phyloP scores from a whole-genome alignment of 1,140 invertebrate species.

The Acromyrmex echinatior region DNA sequence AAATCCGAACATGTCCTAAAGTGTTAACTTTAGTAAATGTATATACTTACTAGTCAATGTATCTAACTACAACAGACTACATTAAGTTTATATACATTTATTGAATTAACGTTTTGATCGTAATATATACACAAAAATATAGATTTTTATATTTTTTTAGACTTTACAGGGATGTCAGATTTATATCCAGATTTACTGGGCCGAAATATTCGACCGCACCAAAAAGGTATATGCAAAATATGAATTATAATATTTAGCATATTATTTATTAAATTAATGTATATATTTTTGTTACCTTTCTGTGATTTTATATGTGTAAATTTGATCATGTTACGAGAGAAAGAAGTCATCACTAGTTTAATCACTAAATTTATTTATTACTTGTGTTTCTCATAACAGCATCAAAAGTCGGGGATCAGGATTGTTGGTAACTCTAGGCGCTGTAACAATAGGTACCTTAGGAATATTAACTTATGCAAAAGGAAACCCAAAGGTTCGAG shows the following conservation, averaged over 20 bases:
- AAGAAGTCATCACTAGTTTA: not conserved
- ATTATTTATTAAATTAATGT: constrained; percentile 25
- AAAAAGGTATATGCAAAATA: constrained; percentile 62
- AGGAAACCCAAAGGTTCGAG: constrained; percentile 90
- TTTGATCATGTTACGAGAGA: not conserved
- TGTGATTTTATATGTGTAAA: not conserved
- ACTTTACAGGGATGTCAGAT: constrained; percentile 78
- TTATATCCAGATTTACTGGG: constrained; percentile 76
- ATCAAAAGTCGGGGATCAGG: constrained; percentile 77
- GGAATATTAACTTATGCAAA: constrained; percentile 88
- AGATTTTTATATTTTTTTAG: constrained; percentile 73
- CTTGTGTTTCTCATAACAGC: constrained; percentile 67
- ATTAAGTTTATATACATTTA: too few relatives aligned
- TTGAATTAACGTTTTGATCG: too few relatives aligned
- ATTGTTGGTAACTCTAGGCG: constrained; percentile 86
- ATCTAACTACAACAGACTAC: too few relatives aligned
- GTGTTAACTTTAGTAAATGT: too few relatives aligned
- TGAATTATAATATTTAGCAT: not conserved
- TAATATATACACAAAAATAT: not conserved
- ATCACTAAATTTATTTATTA: constrained; percentile 17
- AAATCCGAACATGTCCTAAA: too few relatives aligned
- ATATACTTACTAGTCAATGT: too few relatives aligned
- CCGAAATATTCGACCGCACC: constrained; percentile 81
- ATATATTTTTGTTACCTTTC: not conserved
- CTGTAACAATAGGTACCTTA: constrained; percentile 87